These are phyloP conservation scores for Nasonia longicornis DNA, from an alignment of 1,140 invertebrate species.

Conservation along the genomic window DNA sequence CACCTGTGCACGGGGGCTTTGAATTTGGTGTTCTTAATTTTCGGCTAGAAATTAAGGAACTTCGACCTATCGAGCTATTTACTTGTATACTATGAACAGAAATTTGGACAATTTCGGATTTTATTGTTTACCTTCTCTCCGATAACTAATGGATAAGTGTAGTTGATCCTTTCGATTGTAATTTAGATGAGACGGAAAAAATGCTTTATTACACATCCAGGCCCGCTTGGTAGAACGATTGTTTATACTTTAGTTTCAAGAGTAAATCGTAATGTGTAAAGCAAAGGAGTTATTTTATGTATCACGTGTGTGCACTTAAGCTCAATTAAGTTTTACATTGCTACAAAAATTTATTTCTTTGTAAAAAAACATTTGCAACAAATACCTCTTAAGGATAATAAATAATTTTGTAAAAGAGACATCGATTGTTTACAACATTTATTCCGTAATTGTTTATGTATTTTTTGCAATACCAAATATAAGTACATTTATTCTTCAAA, in stretches of 20 bases:
- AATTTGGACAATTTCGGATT: conserved; percentile 26
- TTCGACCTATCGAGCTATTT: not conserved
- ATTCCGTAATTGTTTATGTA: not conserved
- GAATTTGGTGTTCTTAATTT: conserved; percentile 20
- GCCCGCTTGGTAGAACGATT: conserved; percentile 30
- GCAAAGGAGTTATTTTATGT: conserved; percentile 41
- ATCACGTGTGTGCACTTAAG: conserved; percentile 31
- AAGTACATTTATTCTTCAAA: not conserved
- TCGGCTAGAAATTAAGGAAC: conserved; percentile 6
- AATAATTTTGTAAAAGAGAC: conserved; percentile 44
- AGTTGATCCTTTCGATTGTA: conserved; percentile 13
- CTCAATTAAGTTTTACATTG: conserved; percentile 34
- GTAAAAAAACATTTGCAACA: conserved; percentile 44
- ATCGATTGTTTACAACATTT: not conserved
- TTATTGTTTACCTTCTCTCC: conserved; percentile 16
- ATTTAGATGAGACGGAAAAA: not conserved
- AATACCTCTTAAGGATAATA: conserved; percentile 44
- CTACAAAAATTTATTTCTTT: conserved; percentile 36
- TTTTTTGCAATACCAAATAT: conserved; percentile 14
- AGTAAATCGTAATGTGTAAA: conserved; percentile 34
- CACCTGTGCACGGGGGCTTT: not conserved
- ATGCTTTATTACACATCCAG: conserved; percentile 1
- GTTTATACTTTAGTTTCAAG: conserved; percentile 14
- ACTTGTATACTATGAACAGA: conserved; percentile 39
- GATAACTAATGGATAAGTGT: conserved; percentile 19